These are phyloP conservation scores for Caenorhabditis sp. DNA, from an alignment of 2,888 invertebrate genomes.

Conservation along the genomic window DNA sequence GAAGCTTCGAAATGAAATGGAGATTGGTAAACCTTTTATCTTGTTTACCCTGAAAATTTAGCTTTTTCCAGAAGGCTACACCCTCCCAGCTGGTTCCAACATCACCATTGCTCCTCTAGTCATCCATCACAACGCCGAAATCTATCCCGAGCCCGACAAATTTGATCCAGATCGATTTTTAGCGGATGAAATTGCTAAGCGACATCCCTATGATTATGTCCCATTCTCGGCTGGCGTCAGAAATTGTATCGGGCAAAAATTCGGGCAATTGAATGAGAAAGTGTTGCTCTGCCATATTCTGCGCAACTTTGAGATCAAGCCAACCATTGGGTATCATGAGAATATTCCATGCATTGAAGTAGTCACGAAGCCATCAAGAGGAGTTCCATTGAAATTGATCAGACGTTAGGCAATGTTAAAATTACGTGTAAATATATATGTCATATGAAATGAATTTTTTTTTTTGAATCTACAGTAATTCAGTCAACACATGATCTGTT, in stretches of 20 bases:
- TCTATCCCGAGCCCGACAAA: constrained; percentile 67
- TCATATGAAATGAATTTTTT: too few species aligned
- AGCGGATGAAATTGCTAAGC: constrained; percentile 65
- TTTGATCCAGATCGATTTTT: constrained; percentile 73
- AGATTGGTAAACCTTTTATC: constrained; percentile 16
- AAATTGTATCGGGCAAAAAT: constrained; percentile 71
- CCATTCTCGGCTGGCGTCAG: constrained; percentile 65
- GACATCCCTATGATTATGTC: constrained; percentile 59
- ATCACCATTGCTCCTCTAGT: constrained; percentile 19
- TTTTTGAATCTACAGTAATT: too few species aligned
- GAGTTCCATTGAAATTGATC: constrained; percentile 30
- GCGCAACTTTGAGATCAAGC: constrained; percentile 19
- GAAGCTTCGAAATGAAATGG: constrained; percentile 42
- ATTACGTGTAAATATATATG: too few species aligned
- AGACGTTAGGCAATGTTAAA: background rate
- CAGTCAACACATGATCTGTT: too few species aligned
- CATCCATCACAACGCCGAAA: constrained; percentile 27
- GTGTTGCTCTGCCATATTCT: constrained; percentile 31
- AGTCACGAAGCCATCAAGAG: constrained; percentile 30
- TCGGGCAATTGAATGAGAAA: constrained; percentile 73
- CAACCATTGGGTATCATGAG: constrained; percentile 6
- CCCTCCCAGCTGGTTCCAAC: constrained; percentile 18
- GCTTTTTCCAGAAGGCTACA: constrained; percentile 17
- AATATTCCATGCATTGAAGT: constrained; percentile 24
- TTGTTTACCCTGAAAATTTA: too few species aligned